Conservation (phyloP, 2,888 invertebrate species). For the Tridacna gigas region DNA sequence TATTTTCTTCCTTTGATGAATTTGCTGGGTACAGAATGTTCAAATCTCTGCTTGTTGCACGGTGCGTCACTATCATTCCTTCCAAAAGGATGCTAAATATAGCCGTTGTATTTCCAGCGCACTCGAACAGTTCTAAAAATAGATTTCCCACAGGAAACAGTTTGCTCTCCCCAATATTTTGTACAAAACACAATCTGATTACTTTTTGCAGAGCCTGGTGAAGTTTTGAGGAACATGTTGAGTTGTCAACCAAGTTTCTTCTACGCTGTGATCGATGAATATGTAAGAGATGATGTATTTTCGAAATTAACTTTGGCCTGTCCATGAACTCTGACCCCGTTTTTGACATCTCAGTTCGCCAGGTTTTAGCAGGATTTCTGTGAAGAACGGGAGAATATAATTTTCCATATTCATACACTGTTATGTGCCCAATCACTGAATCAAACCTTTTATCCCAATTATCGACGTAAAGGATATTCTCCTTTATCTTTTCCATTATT, state of each 20-base stretch:
- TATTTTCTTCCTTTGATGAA: slow-evolving; percentile 27
- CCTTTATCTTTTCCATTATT: background rate
- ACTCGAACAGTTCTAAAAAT: slow-evolving; percentile 66
- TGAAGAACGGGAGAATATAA: slow-evolving; percentile 40
- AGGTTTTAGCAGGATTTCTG: background rate
- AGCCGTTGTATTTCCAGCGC: slow-evolving; percentile 65
- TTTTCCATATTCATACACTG: slow-evolving; percentile 56
- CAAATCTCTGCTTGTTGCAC: slow-evolving; percentile 41
- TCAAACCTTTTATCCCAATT: background rate
- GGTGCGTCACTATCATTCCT: slow-evolving; percentile 49
- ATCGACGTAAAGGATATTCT: background rate
- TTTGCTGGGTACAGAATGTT: slow-evolving; percentile 62
- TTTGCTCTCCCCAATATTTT: slow-evolving; percentile 58
- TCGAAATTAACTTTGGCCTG: slow-evolving; percentile 57
- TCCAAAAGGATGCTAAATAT: slow-evolving; percentile 68
- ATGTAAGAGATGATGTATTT: slow-evolving; percentile 55
- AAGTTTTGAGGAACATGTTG: slow-evolving; percentile 33
- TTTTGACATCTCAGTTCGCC: slow-evolving; percentile 22
- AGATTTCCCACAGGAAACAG: slow-evolving; percentile 63
- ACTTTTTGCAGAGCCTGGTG: slow-evolving; percentile 55
- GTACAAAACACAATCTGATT: slow-evolving; percentile 64
- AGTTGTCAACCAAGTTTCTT: slow-evolving; percentile 6
- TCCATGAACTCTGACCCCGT: slow-evolving; percentile 35
- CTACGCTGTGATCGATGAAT: slow-evolving; percentile 45
- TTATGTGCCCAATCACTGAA: slow-evolving; percentile 46